A percentile compares a stretch with the other conserved stretches of the same genome.
phyloP scores from a whole-genome alignment of 2,888 invertebrate genomes.

The Macrophya annulata region DNA sequence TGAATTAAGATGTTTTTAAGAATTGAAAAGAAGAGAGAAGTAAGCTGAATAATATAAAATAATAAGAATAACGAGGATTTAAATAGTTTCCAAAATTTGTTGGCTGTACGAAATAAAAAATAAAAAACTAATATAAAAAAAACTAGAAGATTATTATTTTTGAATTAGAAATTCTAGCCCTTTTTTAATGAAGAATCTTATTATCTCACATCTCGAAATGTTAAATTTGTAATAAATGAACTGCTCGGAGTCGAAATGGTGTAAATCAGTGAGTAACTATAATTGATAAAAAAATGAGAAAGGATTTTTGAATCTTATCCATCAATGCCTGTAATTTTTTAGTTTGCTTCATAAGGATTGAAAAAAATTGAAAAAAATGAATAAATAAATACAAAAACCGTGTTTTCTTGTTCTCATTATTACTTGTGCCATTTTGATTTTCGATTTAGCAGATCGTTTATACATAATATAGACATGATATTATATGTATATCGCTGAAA shows the following conservation, averaged over 20 bases:
- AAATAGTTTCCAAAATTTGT: conserved; percentile 52
- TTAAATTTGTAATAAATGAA: conserved; percentile 24
- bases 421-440: conserved; percentile 5
- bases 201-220: neutral
- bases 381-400: neutral
- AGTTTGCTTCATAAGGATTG: neutral
- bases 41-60: neutral
- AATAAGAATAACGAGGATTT: neutral
- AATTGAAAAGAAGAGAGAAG: neutral
- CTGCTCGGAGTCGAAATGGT: neutral
- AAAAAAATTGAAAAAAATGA: neutral
- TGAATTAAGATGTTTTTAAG: neutral
- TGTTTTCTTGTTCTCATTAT: neutral
- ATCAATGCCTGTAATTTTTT: neutral
- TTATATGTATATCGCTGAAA: neutral
- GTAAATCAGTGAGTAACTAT: neutral
- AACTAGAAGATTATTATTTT: no score
- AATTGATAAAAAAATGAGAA: neutral
- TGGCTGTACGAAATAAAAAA: conserved; percentile 22
- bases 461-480: neutral
- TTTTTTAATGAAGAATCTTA: neutral
- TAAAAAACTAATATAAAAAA: neutral
- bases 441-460: neutral
- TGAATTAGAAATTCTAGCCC: conserved; percentile 12
- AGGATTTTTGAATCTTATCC: neutral